phyloP scores from a whole-genome alignment of 2,888 invertebrate species.

The Fragum fragum region DNA sequence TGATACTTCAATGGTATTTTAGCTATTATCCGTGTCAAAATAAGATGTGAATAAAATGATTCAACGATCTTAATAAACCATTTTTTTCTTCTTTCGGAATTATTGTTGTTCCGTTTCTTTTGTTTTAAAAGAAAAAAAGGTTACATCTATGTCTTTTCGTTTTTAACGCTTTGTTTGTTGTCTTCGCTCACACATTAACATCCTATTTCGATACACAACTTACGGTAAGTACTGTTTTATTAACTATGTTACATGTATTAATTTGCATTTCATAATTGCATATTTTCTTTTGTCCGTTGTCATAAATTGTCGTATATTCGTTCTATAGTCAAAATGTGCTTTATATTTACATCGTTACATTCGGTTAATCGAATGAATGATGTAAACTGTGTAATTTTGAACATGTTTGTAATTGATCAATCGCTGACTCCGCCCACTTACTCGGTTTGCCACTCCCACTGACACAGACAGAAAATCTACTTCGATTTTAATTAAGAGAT shows the following conservation, averaged over 20 bases:
- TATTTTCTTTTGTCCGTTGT: background rate
- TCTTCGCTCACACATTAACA: background rate
- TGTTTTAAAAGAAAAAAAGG: too few relatives aligned
- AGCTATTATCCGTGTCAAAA: too few relatives aligned
- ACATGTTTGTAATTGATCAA: background rate
- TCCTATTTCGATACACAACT: background rate
- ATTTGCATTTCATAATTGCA: background rate
- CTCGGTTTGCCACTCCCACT: too few relatives aligned
- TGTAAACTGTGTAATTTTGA: background rate
- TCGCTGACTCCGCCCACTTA: too few relatives aligned
- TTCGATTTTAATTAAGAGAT: too few relatives aligned
- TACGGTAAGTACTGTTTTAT: constrained; percentile 18
- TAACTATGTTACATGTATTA: constrained; percentile 4
- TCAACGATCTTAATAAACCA: too few relatives aligned
- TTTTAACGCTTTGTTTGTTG: constrained; percentile 12
- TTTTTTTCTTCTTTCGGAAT: too few relatives aligned
- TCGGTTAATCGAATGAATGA: background rate
- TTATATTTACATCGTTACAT: background rate
- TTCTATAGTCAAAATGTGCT: background rate
- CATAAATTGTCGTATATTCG: background rate
- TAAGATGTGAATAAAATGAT: too few relatives aligned
- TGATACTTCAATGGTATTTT: too few relatives aligned
- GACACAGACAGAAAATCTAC: too few relatives aligned
- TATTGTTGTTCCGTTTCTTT: too few relatives aligned
- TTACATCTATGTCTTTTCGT: too few relatives aligned